Evolutionary conservation across 2,113 vertebrate species (phyloP), one percentile per base, ranked within the genome.

Genomic region (Lonchura striata): DNA sequence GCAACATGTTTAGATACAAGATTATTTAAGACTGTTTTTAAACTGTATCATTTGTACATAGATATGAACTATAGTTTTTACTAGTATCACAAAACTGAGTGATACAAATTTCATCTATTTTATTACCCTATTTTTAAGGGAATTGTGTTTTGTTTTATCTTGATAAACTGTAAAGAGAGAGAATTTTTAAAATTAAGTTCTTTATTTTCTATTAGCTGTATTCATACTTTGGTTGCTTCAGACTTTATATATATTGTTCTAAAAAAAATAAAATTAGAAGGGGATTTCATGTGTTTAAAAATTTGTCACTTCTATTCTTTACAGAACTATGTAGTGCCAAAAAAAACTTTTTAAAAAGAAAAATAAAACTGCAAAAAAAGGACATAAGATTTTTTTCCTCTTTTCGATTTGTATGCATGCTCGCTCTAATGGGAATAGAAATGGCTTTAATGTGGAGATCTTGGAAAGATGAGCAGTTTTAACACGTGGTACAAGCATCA

Each of bases 81-180:
- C 98, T 98, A 91, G 98, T 99, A 99, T 99, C 98, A 98, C 98
- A 98, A 98, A 98, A 98, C 97, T 81, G 97, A 99, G 99, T 99
- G 99, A 99, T 99, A 99, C 98, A 99, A 99, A 99, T 99, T 98
- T 99, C 98, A 99, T 98, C 99, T 99, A 99, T 99, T 99, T 99
- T 99, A 99, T 99, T 99, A 98, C 99, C 99, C 99, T 98, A 97
- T 99, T 99, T 99, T 99, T 99, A 98, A 98, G 99, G 99, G 98
- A 98, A 98, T 98, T 98, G 98, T 98, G 98, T 98, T 99, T 99
- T 99, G 99, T 99, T 99, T 99, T 98, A 98, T 98, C 98, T 98
- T 98, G 97, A 97, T 98, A 98, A 98, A 98, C 97, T 99, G 98
- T 99, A 99, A 99, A 99, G 98, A 98, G 98, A 98, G 98, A 98